Conservation (phyloP, 2,797 vertebrate species). For the Megalops cyprinoides region DNA sequence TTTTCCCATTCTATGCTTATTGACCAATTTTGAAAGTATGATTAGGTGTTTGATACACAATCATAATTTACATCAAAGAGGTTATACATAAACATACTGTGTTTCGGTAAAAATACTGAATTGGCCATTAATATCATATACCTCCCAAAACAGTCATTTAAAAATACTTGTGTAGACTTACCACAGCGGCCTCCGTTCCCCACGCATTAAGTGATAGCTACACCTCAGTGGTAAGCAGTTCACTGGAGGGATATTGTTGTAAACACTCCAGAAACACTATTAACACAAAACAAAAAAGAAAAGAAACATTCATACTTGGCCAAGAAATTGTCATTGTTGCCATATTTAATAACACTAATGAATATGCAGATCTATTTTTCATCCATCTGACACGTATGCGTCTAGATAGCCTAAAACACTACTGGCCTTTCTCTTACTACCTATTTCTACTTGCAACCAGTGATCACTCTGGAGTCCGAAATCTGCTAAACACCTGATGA, state of each 20-base stretch:
- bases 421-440: background rate
- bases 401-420: no score
- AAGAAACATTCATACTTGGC: background rate
- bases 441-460: background rate
- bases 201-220: slow-evolving; percentile 90
- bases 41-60: slow-evolving; percentile 18
- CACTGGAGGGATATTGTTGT: slow-evolving; percentile 90
- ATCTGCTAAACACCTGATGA: background rate
- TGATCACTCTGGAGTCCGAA: background rate
- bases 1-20: no score
- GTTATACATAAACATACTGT: background rate
- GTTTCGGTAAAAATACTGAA: no score
- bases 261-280: slow-evolving; percentile 92
- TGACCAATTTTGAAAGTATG: no score
- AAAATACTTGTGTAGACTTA: slow-evolving; percentile 57
- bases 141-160: background rate
- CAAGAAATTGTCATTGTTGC: background rate
- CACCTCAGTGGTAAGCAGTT: slow-evolving; percentile 82
- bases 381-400: background rate
- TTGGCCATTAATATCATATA: background rate
- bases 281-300: slow-evolving; percentile 26
- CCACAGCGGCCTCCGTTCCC: slow-evolving; percentile 86
- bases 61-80: slow-evolving; percentile 16
- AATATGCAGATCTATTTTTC: background rate
- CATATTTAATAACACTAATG: background rate